Conservation (phyloP, 1,140 invertebrate species). For the Meloidogyne hapla region DNA sequence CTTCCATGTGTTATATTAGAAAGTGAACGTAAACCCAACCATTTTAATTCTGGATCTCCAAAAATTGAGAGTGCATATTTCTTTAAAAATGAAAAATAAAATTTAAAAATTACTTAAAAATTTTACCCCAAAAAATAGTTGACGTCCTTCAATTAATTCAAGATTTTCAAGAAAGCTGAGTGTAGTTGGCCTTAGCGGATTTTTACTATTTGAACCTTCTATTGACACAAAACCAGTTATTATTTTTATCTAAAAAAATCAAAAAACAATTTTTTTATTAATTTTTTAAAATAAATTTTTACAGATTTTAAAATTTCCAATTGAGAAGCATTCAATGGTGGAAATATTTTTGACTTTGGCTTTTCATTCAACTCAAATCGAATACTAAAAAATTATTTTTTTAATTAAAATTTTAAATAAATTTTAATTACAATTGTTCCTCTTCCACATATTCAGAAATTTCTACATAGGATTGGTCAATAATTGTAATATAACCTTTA, state of each 20-base stretch:
- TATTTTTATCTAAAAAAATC: slow-evolving; percentile 32
- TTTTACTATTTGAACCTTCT: slow-evolving; percentile 34
- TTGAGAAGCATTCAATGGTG: slow-evolving; percentile 33
- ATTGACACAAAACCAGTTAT: slow-evolving; percentile 43
- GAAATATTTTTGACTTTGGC: slow-evolving; percentile 4
- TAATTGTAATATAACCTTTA: too few relatives aligned
- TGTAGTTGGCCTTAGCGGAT: slow-evolving; percentile 33
- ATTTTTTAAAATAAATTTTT: too few relatives aligned
- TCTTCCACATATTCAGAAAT: too few relatives aligned
- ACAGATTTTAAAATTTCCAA: slow-evolving; percentile 40
- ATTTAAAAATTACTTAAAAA: background rate
- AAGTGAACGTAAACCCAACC: slow-evolving; percentile 43
- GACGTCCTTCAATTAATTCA: slow-evolving; percentile 50
- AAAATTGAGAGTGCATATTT: slow-evolving; percentile 48
- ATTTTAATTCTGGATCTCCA: slow-evolving; percentile 40
- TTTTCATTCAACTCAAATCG: too few relatives aligned
- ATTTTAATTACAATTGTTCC: too few relatives aligned
- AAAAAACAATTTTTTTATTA: background rate
- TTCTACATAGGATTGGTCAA: too few relatives aligned
- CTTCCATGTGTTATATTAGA: slow-evolving; percentile 37
- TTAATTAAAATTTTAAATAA: too few relatives aligned
- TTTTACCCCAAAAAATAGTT: slow-evolving; percentile 21
- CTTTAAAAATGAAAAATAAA: slow-evolving; percentile 4
- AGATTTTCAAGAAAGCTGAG: slow-evolving; percentile 44
- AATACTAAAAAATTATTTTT: too few relatives aligned